Evolutionary conservation across 2,797 vertebrate species (phyloP).

Genomic region (Pseudomugil gertrudae): DNA sequence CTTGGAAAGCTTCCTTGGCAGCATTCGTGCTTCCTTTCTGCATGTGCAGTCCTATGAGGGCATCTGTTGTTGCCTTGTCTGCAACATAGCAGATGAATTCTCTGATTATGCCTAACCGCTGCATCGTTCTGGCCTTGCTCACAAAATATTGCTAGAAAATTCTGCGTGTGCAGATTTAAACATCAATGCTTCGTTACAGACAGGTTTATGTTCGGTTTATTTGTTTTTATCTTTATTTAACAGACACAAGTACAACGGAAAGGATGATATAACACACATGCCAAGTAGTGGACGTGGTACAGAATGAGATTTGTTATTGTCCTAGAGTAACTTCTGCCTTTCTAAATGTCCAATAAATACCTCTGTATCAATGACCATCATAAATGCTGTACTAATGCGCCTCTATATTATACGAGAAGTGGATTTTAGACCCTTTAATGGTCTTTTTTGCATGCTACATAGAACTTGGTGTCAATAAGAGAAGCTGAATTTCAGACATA

Average conservation of each 20-base stretch:
- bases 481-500: too few species aligned
- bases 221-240: background rate
- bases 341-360: background rate
- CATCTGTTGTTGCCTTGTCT: slow-evolving; percentile 43
- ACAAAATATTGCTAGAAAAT: background rate
- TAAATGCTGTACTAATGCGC: background rate
- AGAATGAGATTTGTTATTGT: background rate
- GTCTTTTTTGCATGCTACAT: too few species aligned
- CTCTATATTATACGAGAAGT: background rate
- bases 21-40: slow-evolving; percentile 21
- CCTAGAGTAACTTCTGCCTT: background rate
- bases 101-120: background rate
- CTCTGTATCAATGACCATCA: too few species aligned
- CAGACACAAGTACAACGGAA: background rate
- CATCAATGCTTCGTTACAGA: background rate
- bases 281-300: background rate
- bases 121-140: background rate
- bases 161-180: background rate
- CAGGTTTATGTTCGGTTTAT: background rate
- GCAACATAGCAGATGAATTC: background rate
- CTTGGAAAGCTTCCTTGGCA: slow-evolving; percentile 58
- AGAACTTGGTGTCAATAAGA: too few species aligned
- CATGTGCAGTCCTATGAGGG: slow-evolving; percentile 22
- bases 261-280: background rate
- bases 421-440: too few species aligned